Evolutionary conservation across 2,797 vertebrate genomes (phyloP).

Genomic region (Phyllotis vaccarum): DNA sequence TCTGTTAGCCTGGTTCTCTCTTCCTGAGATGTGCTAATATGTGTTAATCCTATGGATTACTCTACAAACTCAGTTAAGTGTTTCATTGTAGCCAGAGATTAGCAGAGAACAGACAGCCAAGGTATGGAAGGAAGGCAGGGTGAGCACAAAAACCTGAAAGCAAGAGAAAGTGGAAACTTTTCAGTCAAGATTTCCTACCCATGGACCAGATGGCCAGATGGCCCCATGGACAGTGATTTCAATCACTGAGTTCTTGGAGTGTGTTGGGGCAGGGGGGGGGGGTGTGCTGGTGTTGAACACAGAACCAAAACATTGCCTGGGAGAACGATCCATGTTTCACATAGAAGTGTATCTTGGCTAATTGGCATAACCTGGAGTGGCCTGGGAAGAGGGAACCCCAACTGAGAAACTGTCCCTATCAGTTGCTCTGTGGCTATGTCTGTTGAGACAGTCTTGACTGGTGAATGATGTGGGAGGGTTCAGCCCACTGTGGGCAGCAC

Average conservation of each 20-base stretch:
- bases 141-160: neutral
- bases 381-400: neutral
- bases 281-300: neutral
- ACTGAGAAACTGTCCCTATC: neutral
- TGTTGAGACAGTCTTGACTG: neutral
- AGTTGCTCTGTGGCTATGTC: neutral
- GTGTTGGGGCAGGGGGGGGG: neutral
- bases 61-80: neutral
- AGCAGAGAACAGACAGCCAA: neutral
- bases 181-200: neutral
- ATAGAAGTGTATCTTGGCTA: neutral
- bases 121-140: neutral
- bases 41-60: neutral
- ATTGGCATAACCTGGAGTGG: neutral
- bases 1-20: neutral
- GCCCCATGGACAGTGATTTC: no score
- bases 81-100: neutral
- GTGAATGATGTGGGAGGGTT: no score
- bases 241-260: neutral
- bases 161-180: neutral
- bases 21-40: neutral
- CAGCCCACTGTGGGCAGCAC: neutral
- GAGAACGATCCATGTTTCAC: neutral
- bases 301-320: neutral
- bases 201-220: no score